Evolutionary conservation across 2,113 vertebrate species (phyloP).

Genomic region (Oophaga pumilio): DNA sequence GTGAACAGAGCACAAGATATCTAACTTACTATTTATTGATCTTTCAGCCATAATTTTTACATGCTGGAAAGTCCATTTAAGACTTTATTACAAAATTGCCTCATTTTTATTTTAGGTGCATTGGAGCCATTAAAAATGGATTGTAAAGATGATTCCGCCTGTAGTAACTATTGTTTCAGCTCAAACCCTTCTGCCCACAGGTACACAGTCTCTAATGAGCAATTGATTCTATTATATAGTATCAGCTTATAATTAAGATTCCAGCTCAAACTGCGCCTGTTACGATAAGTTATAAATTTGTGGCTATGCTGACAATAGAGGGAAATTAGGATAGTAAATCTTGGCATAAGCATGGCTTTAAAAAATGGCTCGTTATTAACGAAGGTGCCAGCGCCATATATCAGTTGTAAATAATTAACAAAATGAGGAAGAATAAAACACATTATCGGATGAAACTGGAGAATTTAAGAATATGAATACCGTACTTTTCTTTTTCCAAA

Average conservation of each 20-base stretch:
- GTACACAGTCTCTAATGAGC: neutral
- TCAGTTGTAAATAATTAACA: slow-evolving; percentile 18
- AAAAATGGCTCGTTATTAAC: slow-evolving; percentile 23
- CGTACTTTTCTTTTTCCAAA: slow-evolving; percentile 33
- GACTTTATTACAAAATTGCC: too few relatives aligned
- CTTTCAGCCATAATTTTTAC: too few relatives aligned
- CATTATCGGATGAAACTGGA: neutral
- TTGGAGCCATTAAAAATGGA: too few relatives aligned
- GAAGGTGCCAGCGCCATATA: neutral
- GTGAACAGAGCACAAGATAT: too few relatives aligned
- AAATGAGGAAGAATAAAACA: slow-evolving; percentile 20
- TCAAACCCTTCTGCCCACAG: neutral
- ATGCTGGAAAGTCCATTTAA: too few relatives aligned
- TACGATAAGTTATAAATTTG: slow-evolving; percentile 5
- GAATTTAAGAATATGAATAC: neutral
- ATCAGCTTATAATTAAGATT: neutral
- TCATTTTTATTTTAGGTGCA: too few relatives aligned
- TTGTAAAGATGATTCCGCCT: too few relatives aligned
- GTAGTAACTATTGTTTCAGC: neutral
- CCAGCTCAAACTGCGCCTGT: neutral
- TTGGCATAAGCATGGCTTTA: neutral
- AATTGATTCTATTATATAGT: neutral
- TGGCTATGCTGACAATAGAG: neutral
- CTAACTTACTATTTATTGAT: too few relatives aligned
- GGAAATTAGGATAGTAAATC: slow-evolving; percentile 36